A percentile compares a stretch with the other conserved stretches of the same genome.
These are phyloP conservation scores for Philantomba maxwellii DNA, from an alignment of 2,113 vertebrate genomes.

Conservation along the genomic window DNA sequence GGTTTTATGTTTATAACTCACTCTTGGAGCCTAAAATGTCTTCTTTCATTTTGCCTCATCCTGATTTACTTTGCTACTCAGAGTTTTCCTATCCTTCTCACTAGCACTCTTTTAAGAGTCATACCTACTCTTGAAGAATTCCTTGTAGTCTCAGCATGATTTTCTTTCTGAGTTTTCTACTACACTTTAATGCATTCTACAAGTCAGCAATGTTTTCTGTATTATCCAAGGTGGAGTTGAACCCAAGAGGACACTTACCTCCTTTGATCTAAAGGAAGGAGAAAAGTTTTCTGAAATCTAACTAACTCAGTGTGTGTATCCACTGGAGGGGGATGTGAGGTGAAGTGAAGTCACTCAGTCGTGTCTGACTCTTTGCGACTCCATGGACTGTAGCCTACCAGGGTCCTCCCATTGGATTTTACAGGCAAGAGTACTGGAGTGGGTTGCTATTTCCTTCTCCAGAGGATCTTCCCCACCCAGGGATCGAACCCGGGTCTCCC, in stretches of 20 bases:
- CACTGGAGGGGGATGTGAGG: background rate
- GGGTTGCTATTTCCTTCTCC: too few species aligned
- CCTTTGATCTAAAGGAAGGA: background rate
- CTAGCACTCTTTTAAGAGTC: background rate
- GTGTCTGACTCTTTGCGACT: rapidly evolving
- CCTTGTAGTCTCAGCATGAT: background rate
- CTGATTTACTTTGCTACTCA: background rate
- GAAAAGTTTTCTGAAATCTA: background rate
- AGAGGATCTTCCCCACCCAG: too few species aligned
- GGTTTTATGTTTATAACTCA: background rate
- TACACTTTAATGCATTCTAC: background rate
- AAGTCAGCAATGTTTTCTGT: background rate
- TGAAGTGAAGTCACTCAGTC: too few species aligned
- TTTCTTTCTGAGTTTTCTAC: background rate
- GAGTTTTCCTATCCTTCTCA: background rate
- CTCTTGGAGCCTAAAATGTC: background rate
- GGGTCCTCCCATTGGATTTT: too few species aligned
- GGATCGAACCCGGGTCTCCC: too few species aligned
- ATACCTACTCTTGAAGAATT: background rate
- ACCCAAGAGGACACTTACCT: background rate
- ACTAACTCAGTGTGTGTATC: background rate
- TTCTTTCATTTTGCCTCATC: background rate
- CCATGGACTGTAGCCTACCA: too few species aligned
- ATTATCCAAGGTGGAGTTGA: background rate
- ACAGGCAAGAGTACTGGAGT: too few species aligned